Evolutionary conservation across 1,140 invertebrate species (phyloP).

Genomic region (Drosophila lacertosa): DNA sequence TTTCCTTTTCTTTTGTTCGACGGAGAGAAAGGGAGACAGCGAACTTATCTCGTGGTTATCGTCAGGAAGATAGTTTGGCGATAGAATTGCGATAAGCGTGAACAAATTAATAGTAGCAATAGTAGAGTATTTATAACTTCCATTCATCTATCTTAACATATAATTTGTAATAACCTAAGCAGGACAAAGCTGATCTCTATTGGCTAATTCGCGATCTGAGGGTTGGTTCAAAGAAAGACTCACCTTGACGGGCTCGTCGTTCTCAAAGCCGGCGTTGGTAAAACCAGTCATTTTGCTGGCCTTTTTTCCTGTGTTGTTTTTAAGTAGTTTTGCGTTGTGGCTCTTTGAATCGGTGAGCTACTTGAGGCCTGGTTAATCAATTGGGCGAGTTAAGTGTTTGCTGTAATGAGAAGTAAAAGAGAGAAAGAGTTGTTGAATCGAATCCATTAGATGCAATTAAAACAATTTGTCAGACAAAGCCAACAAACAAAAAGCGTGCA

Average conservation of each 20-base stretch:
- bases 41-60: no score
- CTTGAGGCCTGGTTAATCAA: constrained; percentile 43
- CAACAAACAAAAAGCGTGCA: constrained; percentile 1
- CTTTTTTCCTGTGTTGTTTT: constrained; percentile 25
- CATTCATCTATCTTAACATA: no score
- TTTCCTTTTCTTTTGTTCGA: constrained; percentile 44
- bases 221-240: constrained; percentile 27
- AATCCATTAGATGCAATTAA: constrained; percentile 42
- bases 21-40: no score
- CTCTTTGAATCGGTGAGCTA: background rate
- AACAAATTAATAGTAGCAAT: no score
- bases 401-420: constrained; percentile 49
- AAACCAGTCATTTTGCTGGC: constrained; percentile 82
- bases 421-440: constrained; percentile 17
- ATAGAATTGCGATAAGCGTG: no score
- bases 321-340: background rate
- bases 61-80: no score
- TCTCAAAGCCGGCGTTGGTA: constrained; percentile 78
- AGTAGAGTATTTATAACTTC: no score
- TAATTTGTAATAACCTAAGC: no score
- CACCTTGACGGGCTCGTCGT: constrained; percentile 83
- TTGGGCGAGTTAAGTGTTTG: constrained; percentile 36
- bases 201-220: no score
- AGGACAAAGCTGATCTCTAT: no score
- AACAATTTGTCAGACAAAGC: constrained; percentile 15